These are phyloP conservation scores for Colistium nudipinnis DNA, from an alignment of 2,113 vertebrate genomes.

Conservation along the genomic window DNA sequence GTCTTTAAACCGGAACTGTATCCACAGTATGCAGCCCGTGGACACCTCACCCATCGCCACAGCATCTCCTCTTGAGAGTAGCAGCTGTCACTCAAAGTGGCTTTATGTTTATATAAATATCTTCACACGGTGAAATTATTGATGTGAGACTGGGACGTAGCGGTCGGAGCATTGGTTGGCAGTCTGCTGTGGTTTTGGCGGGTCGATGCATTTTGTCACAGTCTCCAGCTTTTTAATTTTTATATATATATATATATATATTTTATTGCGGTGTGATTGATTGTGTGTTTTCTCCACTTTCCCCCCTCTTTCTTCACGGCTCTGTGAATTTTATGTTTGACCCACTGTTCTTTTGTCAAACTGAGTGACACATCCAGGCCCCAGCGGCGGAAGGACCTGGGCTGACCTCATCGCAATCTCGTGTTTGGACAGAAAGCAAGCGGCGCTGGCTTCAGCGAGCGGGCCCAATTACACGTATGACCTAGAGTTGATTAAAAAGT, in stretches of 20 bases:
- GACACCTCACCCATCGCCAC: slow-evolving; percentile 24
- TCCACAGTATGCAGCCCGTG: slow-evolving; percentile 18
- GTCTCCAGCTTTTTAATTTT: background rate
- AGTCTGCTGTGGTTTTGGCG: background rate
- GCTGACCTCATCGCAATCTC: background rate
- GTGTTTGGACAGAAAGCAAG: background rate
- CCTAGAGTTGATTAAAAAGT: background rate
- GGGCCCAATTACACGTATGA: background rate
- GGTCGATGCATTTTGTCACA: slow-evolving; percentile 4
- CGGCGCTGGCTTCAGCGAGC: background rate
- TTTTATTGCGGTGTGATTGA: background rate
- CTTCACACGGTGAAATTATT: background rate
- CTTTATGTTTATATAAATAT: background rate
- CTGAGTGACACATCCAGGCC: background rate
- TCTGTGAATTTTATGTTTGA: background rate
- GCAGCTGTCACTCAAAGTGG: slow-evolving; percentile 2
- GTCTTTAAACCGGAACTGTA: slow-evolving; percentile 12
- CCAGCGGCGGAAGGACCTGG: too few relatives aligned
- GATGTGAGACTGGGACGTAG: background rate
- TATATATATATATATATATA: too few relatives aligned
- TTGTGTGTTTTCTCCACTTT: background rate
- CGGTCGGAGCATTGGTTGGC: background rate
- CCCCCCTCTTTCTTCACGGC: slow-evolving; percentile 2
- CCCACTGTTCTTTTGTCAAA: background rate
- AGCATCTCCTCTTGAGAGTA: slow-evolving; percentile 26